Conservation (phyloP, 2,888 invertebrate genomes). For the Hydrotaea diabolus region DNA sequence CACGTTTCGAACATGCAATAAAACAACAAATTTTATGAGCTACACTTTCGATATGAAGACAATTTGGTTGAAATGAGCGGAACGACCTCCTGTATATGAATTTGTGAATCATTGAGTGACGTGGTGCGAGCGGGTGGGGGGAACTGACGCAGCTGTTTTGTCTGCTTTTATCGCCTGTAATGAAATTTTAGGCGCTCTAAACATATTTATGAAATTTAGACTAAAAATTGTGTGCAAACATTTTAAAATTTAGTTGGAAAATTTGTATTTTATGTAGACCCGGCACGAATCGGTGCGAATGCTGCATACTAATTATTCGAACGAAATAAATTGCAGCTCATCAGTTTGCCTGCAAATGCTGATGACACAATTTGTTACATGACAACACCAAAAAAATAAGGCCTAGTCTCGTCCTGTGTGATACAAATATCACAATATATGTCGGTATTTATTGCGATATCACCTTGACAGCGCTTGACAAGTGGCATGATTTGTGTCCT, state of each 20-base stretch:
- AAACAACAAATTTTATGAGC: not conserved
- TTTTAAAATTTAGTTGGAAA: not conserved
- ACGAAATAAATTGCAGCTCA: too few species aligned
- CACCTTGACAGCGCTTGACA: too few species aligned
- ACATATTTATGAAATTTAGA: not conserved
- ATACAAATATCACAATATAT: too few species aligned
- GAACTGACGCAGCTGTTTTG: not conserved
- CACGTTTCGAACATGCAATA: not conserved
- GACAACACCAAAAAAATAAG: too few species aligned
- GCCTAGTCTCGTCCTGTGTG: too few species aligned
- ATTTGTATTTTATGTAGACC: not conserved
- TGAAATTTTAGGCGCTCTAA: not conserved
- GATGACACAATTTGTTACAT: too few species aligned
- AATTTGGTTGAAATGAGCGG: not conserved
- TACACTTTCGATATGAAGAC: not conserved
- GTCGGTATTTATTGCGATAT: too few species aligned
- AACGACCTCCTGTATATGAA: not conserved
- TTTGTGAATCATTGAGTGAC: not conserved
- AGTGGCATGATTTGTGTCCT: too few species aligned
- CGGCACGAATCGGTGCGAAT: too few species aligned
- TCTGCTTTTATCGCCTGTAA: not conserved
- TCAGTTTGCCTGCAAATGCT: too few species aligned
- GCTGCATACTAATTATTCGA: too few species aligned
- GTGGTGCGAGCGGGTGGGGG: not conserved
- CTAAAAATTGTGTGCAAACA: not conserved